Evolutionary conservation across 1,140 invertebrate species (phyloP), one percentile per base, ranked within the genome.

Genomic region (Rhyzopertha dominica): DNA sequence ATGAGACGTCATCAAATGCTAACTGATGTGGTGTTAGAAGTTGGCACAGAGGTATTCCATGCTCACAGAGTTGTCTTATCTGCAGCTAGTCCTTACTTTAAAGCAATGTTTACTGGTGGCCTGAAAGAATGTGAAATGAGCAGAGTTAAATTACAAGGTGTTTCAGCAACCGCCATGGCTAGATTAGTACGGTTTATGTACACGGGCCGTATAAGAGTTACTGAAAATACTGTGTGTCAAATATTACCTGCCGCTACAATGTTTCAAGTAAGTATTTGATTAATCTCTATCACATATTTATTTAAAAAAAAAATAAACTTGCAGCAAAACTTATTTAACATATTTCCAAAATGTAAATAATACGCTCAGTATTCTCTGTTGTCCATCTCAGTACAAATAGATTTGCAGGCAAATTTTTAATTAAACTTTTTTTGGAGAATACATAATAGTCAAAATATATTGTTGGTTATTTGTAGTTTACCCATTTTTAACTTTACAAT

Each of bases 71-170:
- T 95, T 10, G 84, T 97, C 18, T 72, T 97, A 28, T 91, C 93
- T 3, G 88, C 92, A 1, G 89, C 86, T 42, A 95, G 92, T 72
- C 92, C 92, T 2, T 97, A 95, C 67, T 96, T 96, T 62, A 91
- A 93, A 34, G 91, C 91, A 26, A 95, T 95, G 91, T 95, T 94
- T 63, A 90, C 87, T 1, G 84, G 85, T 38, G 87, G 87, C 1
- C 75, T 93, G 47, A 84, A 85, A 56, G 91, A 94, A 69, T 80
- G 82, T 52, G 87, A 89, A 58, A 91, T 90, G 86, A 81, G 81
- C 0, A 76, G 81, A 3, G 84, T 93, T 5, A 85, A 84, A 49
- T 70, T 95, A 18, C 88, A 93, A 61, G 89, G 89, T 30, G 87
- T 95, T 26, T 89, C 85, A 47, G 84, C 89, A 4, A 89, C 84